Evolutionary conservation across 2,797 vertebrate species (phyloP), one percentile per base, ranked within the genome.

Genomic region (Bradypus variegatus): DNA sequence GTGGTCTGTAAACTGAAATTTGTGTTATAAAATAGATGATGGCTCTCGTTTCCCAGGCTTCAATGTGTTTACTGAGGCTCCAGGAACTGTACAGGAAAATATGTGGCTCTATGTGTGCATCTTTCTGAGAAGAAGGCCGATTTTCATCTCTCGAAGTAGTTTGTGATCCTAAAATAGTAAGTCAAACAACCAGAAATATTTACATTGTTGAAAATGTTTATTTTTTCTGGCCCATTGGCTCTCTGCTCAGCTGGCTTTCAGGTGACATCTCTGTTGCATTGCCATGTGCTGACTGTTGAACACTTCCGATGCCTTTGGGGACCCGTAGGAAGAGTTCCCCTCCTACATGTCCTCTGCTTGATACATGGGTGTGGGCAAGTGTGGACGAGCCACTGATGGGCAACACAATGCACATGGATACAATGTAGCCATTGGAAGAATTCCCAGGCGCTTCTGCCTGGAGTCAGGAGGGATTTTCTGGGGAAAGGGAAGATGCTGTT

Each of bases 241-340:
- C n/a, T 64, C 70, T 38, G 33, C 27, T n/a, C 2, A 2, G 5
- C 33, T 50, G 25, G 31, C 14, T 14, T 58, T 33, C 12, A 14
- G 19, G 36, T 62, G 86, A 27, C 31, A 14, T 62, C 55, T 3
- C 3, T 77, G n/a, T 27, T 19, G 5, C 23, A 18, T 48, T 13
- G 25, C 78, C 29, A 0, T 15, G 13, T 36, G 18, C 25, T 78
- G 21, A 0, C n/a, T 29, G n/a, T 0, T 16, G 9, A 45, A 21
- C 8, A 12, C 15, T 25, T 36, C 11, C 1, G 0, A 6, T 67
- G 60, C 33, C 1, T 64, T 33, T 64, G 41, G 18, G 10, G 48
- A 73, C 31, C 31, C 0, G 21, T 5, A 21, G 36, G 15, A 70
- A 82, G 75, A 8, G 4, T 45, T 5, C 41, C 41, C 41, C 41